Evolutionary conservation across 2,888 invertebrate genomes (phyloP).

Genomic region (Sphecodes monilicornis): DNA sequence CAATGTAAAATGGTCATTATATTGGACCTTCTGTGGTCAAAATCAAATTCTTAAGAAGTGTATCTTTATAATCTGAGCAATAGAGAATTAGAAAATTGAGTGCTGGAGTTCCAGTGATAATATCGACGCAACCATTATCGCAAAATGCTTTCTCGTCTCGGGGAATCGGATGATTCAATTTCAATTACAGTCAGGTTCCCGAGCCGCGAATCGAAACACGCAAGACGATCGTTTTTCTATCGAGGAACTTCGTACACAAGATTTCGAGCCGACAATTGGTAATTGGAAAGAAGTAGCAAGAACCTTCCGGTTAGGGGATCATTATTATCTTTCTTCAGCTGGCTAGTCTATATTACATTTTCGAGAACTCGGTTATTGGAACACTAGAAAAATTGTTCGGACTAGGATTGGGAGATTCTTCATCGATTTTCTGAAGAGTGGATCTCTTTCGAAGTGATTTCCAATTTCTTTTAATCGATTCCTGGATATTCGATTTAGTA

Average conservation of each 20-base stretch:
- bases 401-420: too few relatives aligned
- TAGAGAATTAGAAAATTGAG: neutral
- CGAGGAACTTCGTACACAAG: slow-evolving; percentile 32
- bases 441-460: too few relatives aligned
- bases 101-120: neutral
- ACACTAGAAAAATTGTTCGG: slow-evolving; percentile 49
- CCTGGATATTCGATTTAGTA: too few relatives aligned
- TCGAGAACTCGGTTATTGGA: slow-evolving; percentile 46
- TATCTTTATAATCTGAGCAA: neutral
- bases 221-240: slow-evolving; percentile 49
- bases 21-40: neutral
- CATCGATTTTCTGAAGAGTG: too few relatives aligned
- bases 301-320: neutral
- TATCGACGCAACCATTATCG: slow-evolving; percentile 20
- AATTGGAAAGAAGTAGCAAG: slow-evolving; percentile 38
- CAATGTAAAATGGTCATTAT: too few relatives aligned
- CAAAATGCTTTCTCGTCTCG: slow-evolving; percentile 34
- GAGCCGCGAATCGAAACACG: slow-evolving; percentile 33
- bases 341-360: slow-evolving; percentile 44
- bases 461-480: too few relatives aligned
- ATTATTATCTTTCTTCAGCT: slow-evolving; percentile 34
- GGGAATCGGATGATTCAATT: slow-evolving; percentile 36
- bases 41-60: neutral
- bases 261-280: slow-evolving; percentile 45
- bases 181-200: slow-evolving; percentile 18